Evolutionary conservation across 2,888 invertebrate species (phyloP), one percentile per base, ranked within the genome.

Genomic region (Alloplasta piceator): DNA sequence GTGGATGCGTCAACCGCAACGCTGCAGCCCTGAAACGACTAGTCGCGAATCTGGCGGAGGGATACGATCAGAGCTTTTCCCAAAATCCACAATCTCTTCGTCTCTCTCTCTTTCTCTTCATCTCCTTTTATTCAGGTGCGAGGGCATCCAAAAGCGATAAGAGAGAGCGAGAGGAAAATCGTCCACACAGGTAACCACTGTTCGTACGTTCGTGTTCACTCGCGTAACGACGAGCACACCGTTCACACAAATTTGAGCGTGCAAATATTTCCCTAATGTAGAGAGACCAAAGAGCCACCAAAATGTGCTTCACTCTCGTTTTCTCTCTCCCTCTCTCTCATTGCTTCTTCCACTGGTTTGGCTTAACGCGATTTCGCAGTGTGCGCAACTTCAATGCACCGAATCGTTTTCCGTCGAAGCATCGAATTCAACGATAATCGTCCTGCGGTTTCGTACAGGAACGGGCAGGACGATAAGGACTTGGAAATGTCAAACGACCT

Each of bases 1-100:
- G 74, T 58, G 66, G 64, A 83, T 80, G 83, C 86, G 85, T 85
- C 87, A 85, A 89, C 89, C 88, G 84, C 89, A 89, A 88, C n/a
- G n/a, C 89, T 87, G 87, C 86, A 84, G 87, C 87, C 87, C 86
- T 84, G 81, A 85, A 84, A 83, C 85, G 82, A 83, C 66, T 48
- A 84, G 84, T 84, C 82, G 75, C 74, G 81, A 81, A 81, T 76
- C 80, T 82, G 82, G 82, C 76, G 79, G 82, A 79, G 78, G 78
- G 81, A 48, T 26, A 3, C 81, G 81, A 75, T 78, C 78, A 26
- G 78, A 71, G 74, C 14, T 14, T 55, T 26, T 26, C 52, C 60
- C 60, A n/a, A 66, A 66, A 70, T 78, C 71, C 74, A 41, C 58
- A 68, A 50, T 43, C 41, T 26, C 26, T 41, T 16, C 36, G 6